Evolutionary conservation across 1,140 invertebrate genomes (phyloP), one percentile per base, ranked within the genome.

Genomic region (Oppia nitens): DNA sequence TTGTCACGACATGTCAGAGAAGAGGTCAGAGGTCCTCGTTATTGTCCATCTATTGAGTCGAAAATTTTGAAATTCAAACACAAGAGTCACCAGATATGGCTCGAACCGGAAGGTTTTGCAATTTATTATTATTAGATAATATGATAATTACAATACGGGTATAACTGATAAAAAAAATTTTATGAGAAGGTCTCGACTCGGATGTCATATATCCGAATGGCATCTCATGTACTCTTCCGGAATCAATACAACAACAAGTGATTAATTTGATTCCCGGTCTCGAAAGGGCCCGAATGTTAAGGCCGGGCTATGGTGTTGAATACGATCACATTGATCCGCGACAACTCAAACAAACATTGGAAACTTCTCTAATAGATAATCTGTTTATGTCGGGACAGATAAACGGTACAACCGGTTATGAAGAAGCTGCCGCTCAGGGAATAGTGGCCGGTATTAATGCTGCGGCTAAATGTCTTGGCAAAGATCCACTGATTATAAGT

Each of bases 371-470:
- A 63, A 77, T 95, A 28, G 61, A 73, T 2, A 78, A 80, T 29
- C 73, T 96, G 2, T 95, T 83, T 71, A 78, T 95, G 61, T 91
- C 91, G 61, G 91, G 91, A 0, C 91, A 96, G 74, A 91, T 95
- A 53, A 95, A 95, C 75, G 91, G 91, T 1, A 95, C 91, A 9
- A 95, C 91, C 3, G 91, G 91, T 0, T 96, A 96, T 72, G 91
- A 96, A 75, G 91, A 96, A 73, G 91, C 90, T 29, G 91, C 88
- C 3, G 84, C 86, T 3, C 91, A 95, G 75, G 91, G 91, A 40
- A 77, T 95, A 40, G 66, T 94, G 45, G 92, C 90, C 25, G 91
- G 89, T 2, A 81, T 84, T 12, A 92, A 93, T 75, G 86, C 87
- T 45, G 85, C 77, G 58, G 75, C 75, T 62, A 78, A 76, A 68